A percentile compares a stretch with the other conserved stretches of the same genome.
Evolutionary conservation across 1,140 invertebrate genomes (phyloP).

Genomic region (Steinernema khuongi): DNA sequence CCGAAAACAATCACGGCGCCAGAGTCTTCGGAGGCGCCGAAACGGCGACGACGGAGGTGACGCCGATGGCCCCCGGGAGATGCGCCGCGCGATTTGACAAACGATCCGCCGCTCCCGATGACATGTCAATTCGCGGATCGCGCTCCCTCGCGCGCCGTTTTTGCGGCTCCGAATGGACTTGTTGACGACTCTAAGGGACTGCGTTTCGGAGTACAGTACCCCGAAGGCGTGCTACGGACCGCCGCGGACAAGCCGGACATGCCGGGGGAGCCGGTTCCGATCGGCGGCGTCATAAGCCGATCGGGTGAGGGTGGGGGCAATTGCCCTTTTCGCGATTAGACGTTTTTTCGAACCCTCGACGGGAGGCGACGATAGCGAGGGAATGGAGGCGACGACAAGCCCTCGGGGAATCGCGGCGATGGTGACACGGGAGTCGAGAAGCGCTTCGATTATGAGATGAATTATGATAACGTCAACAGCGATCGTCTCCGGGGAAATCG

Average conservation of each 20-base stretch:
- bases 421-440: constrained; percentile 14
- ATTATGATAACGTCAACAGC: constrained; percentile 17
- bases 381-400: not conserved
- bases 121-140: constrained; percentile 10
- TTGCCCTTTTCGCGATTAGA: no score
- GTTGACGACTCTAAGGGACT: no score
- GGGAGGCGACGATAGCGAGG: not conserved
- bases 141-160: constrained; percentile 9
- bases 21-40: not conserved
- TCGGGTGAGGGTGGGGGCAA: no score
- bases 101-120: constrained; percentile 8
- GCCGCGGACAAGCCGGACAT: no score
- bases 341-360: not conserved
- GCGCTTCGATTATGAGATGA: constrained; percentile 14
- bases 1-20: constrained; percentile 14
- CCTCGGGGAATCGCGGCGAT: not conserved
- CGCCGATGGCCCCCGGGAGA: constrained; percentile 2
- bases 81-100: constrained; percentile 8
- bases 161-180: not conserved
- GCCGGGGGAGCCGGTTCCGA: no score
- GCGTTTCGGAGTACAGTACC: no score
- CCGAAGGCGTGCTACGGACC: no score
- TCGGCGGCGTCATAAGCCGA: no score
- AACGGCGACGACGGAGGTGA: constrained; percentile 1
- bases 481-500: constrained; percentile 8